Base-by-base conservation (phyloP, 2,888 invertebrate species). In the Portevinia maculata region DNA sequence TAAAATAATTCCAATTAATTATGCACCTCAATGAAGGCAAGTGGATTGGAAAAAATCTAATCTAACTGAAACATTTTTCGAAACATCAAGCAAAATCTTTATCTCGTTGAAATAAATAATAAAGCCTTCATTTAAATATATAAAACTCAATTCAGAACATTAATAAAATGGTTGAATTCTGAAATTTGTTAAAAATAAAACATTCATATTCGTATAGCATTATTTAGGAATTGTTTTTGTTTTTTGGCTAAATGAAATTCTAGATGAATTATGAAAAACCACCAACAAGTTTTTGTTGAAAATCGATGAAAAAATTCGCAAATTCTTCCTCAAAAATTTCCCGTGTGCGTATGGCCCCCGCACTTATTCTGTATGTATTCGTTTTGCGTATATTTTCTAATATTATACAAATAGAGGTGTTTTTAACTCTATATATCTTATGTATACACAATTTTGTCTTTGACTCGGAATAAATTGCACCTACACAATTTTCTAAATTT, bases 401-500 rank as follows among this genome's bases (percentile, higher is more conserved):
- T 17, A 13, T n/a, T 5, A 60, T 53, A 60, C 32, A 59, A 44
- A 48, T 46, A 53, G 34, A 41, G 19, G 44, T 75, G 57, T 28
- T 81, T 44, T 53, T 9, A 15, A 11, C 55, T 62, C 39, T 41
- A 55, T 30, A 60, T 28, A 62, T n/a, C n/a, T n/a, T n/a, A n/a
- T 41, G 60, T 67, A 39, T 24, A 60, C 24, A 67, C 39, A 71
- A 44, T 55, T 59, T 52, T 52, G 9, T 69, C n/a, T n/a, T n/a
- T 41, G 74, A 59, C 69, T 62, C 50, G 50, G 65, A 50, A 78
- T 60, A 75, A 71, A 71, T 75, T 85, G 84, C 84, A 85, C 85
- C 85, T 85, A 85, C 85, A 84, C 85, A 83, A 60, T 70, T 21
- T 76, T 65, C 81, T 85, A 85, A 84, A 59, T 85, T 74, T 85